Base-by-base conservation (phyloP, 2,113 vertebrate species). In the Gadus macrocephalus region DNA sequence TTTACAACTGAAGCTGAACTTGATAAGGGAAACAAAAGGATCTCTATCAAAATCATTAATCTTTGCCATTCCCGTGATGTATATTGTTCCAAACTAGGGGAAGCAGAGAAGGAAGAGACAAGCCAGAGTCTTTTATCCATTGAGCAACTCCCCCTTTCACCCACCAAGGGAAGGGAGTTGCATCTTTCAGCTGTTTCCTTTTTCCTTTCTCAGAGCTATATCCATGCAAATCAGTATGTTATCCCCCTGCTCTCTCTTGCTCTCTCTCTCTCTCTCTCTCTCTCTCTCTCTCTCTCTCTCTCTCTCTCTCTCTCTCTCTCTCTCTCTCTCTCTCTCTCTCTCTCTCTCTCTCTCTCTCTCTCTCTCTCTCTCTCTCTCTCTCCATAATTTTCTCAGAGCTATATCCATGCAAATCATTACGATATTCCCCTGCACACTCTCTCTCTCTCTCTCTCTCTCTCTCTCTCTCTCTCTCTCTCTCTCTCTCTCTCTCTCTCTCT, bases 141-240 rank as follows among this genome's bases (percentile, higher is more conserved):
- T 16, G 15, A 58, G 15, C n/a, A n/a, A 16, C 42, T 49, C n/a
- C 7, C 17, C n/a, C 59, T 20, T 22, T 6, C 25, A 27, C 28
- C 25, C 15, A 25, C n/a, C 19, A 19, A 77, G 55, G 69, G 70
- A 70, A 70, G 70, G 64, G 58, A 80, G 68, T 82, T 81, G 78
- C 62, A 83, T 82, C 62, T 5, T 70, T 15, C 28, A 55, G 58
- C 42, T 35, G 42, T 78, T 78, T 72, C 15, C 55, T 15, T 19
- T 19, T 19, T 22, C 59, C 15, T 27, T 15, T 71, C 81, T 76
- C 74, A 78, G 66, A 82, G 78, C 78, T 73, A 86, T 88, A 83
- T 80, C 78, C 74, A 88, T 88, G 83, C 76, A 89, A 88, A 90
- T 88, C 60, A 82, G 80, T 78, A 77, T 73, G 17, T 67, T 78